phyloP scores from a whole-genome alignment of 2,888 invertebrate genomes.

The Acronicta leporina region DNA sequence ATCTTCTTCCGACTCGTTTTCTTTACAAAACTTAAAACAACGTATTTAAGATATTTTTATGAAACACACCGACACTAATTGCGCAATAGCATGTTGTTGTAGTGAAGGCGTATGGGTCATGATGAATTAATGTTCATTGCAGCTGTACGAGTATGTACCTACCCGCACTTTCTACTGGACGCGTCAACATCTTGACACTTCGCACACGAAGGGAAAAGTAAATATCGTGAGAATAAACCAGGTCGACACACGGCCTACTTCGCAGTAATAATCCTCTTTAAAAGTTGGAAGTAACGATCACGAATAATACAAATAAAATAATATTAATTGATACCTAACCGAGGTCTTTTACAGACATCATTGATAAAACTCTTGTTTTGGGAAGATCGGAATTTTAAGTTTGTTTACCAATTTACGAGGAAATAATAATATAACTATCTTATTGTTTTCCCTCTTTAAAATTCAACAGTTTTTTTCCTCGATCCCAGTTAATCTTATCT shows the following conservation, averaged over 20 bases:
- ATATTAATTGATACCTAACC: no score
- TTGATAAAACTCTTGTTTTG: background rate
- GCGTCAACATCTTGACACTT: slow-evolving; percentile 64
- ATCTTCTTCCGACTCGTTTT: background rate
- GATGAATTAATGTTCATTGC: slow-evolving; percentile 46
- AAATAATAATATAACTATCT: no score
- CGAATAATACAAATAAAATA: background rate
- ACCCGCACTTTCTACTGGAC: slow-evolving; percentile 54
- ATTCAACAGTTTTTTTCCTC: background rate
- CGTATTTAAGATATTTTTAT: slow-evolving; percentile 17
- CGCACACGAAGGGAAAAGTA: slow-evolving; percentile 64
- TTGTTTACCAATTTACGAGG: no score
- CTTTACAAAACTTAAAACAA: background rate
- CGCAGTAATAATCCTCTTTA: slow-evolving; percentile 49
- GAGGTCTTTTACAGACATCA: no score
- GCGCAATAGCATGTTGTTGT: slow-evolving; percentile 50
- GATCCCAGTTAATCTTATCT: no score
- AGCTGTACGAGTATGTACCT: slow-evolving; percentile 25
- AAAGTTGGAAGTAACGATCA: background rate
- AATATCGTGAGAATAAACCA: slow-evolving; percentile 71
- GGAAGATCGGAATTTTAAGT: no score
- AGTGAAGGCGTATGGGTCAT: slow-evolving; percentile 39
- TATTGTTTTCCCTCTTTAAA: no score
- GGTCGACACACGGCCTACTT: slow-evolving; percentile 77
- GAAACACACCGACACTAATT: slow-evolving; percentile 37